Evolutionary conservation across 2,888 invertebrate species (phyloP), one percentile per base, ranked within the genome.

Genomic region (Hirtodrosophila histrioides): DNA sequence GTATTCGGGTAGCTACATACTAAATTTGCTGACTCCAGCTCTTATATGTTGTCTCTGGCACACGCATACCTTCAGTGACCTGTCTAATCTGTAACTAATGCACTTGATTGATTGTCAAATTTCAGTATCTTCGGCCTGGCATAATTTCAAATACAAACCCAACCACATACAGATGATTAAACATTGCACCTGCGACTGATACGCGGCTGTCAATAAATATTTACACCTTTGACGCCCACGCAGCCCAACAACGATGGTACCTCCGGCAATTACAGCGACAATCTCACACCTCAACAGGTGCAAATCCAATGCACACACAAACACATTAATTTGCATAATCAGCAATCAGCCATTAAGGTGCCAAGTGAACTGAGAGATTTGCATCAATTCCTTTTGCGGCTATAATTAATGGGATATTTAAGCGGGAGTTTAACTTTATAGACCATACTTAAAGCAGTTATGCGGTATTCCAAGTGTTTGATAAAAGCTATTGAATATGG

Each of bases 141-240:
- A 43, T 37, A n/a, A 51, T 27, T 41, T 39, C 49, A 50, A 46
- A 46, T 40, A 11, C 31, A 23, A 57, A 17, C 45, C 9, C 7
- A 41, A 17, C 31, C 53, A 37, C 46, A 60, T 75, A 46, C 17
- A 17, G 46, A 36, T 41, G 51, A 39, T 62, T 51, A 51, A 53
- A 54, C 66, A 54, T 61, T 39, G 61, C 61, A 55, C 74, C 67
- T 67, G 68, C 36, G 44, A 35, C 27, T 62, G 68, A 71, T 67
- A 43, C 33, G 68, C 54, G 67, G 51, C 67, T 82, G 79, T 75
- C 72, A 78, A 82, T 79, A 79, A 82, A 78, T 75, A 78, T 82
- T 78, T 78, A 79, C 78, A 60, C 56, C 75, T 78, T 67, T 58
- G 61, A 79, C 77, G 76, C 71, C 79, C 68, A 64, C 48, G 53